Base-by-base conservation (phyloP, 2,888 invertebrate species). In the Blera fallax region DNA sequence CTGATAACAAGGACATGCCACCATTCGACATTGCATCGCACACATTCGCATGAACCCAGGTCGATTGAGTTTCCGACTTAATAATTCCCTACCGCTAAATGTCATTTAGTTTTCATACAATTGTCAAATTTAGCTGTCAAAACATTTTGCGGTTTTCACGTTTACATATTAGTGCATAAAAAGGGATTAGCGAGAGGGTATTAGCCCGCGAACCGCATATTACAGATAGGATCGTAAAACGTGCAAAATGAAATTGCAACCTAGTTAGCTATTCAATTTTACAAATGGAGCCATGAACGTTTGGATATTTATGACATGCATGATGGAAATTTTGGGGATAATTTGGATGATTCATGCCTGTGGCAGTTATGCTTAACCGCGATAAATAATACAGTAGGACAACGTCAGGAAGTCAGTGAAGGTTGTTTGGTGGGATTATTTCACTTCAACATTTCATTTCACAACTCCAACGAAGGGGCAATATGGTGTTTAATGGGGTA, bases 201-300 rank as follows among this genome's bases (percentile, higher is more conserved):
- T 18, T 18, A 18, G 18, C 14, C 8, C 43, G 16, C 14, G 43
- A 43, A 43, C 43, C 37, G 56, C 34, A 21, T n/a, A 58, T 58
- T 37, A 10, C 16, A 34, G 56, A 32, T 34, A 37, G n/a, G 14
- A 3, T 14, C 14, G 6, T 40, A 6, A 40, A 32, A 6, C 6
- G 0, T 40, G n/a, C 14, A n/a, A 60, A 62, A 45, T 16, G 8
- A 56, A 65, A 65, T 74, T 29, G 54, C 50, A 45, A 24, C 60
- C 11, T 34, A 43, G 29, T 64, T 64, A 54, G 37, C 43, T 48
- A 74, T 64, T 52, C 64, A 43, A 62, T 52, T 64, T 54, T 21
- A 54, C 40, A 32, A 27, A 60, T 62, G 48, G 11, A 18, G 11
- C 27, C 21, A 11, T 3, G 10, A 21, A 48, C 3, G 10, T 18